Conservation (phyloP, 2,797 vertebrate genomes). For the Oophaga sylvatica region DNA sequence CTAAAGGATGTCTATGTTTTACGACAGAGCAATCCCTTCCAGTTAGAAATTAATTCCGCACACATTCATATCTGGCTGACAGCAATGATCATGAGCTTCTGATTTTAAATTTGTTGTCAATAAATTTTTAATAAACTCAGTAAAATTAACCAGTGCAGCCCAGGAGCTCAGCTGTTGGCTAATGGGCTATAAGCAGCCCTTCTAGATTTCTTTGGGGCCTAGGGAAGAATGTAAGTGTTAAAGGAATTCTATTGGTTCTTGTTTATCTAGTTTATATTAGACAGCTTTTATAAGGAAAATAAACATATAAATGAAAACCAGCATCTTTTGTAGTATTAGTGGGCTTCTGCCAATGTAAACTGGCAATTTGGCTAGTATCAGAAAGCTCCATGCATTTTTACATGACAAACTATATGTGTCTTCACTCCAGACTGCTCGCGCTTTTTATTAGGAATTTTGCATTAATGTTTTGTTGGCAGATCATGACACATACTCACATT, state of each 20-base stretch:
- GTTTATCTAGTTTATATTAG: background rate
- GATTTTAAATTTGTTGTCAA: constrained; percentile 13
- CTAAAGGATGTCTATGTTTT: constrained; percentile 5
- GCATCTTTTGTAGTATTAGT: background rate
- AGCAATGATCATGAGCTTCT: background rate
- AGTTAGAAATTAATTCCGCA: constrained; percentile 2
- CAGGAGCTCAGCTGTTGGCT: background rate
- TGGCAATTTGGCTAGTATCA: background rate
- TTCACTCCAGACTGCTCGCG: background rate
- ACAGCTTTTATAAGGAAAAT: background rate
- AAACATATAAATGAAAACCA: background rate
- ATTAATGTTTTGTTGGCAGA: background rate
- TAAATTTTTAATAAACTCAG: constrained; percentile 17
- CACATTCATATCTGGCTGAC: constrained; percentile 3
- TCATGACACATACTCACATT: background rate
- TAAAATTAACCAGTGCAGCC: background rate
- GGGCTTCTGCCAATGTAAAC: background rate
- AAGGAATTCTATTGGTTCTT: background rate
- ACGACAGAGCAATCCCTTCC: constrained; percentile 24
- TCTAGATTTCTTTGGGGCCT: background rate
- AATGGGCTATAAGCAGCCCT: background rate
- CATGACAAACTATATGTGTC: background rate
- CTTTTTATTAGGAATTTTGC: background rate
- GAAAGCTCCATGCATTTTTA: background rate
- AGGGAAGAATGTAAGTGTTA: background rate